These are phyloP conservation scores for Epirrita christyi DNA, from an alignment of 2,888 invertebrate genomes.

Conservation along the genomic window DNA sequence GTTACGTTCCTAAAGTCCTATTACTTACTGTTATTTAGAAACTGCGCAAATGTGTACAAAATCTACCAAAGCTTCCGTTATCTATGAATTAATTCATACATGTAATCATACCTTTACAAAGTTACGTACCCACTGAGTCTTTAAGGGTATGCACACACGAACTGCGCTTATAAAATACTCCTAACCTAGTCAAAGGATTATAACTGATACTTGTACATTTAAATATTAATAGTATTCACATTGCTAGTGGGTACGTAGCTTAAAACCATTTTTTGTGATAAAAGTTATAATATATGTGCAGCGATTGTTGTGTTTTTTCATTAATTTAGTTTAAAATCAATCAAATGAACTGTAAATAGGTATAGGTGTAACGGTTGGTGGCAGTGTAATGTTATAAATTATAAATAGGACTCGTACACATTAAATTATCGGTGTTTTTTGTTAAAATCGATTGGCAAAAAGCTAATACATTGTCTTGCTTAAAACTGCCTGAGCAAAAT, in stretches of 20 bases:
- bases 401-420: constrained; percentile 18
- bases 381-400: constrained; percentile 27
- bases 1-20: too few species aligned
- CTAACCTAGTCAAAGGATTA: constrained; percentile 30
- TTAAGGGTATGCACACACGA: constrained; percentile 11
- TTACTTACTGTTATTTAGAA: not conserved
- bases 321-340: constrained; percentile 43
- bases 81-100: constrained; percentile 11
- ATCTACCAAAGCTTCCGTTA: constrained; percentile 3
- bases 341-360: constrained; percentile 37
- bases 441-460: not conserved
- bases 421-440: constrained; percentile 10
- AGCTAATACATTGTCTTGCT: not conserved
- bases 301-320: constrained; percentile 48
- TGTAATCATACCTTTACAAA: constrained; percentile 11
- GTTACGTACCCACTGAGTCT: constrained; percentile 26
- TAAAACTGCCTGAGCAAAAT: not conserved
- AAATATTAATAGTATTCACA: constrained; percentile 3
- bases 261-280: constrained; percentile 34
- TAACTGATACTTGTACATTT: constrained; percentile 14
- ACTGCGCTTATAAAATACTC: constrained; percentile 28
- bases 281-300: constrained; percentile 40
- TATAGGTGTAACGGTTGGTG: constrained; percentile 32
- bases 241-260: constrained; percentile 31
- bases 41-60: constrained; percentile 18